A percentile compares a stretch with the other conserved stretches of the same genome.
Evolutionary conservation across 64 coral and sea anemone species (phyloP).

Genomic region (Montipora efflorescens): DNA sequence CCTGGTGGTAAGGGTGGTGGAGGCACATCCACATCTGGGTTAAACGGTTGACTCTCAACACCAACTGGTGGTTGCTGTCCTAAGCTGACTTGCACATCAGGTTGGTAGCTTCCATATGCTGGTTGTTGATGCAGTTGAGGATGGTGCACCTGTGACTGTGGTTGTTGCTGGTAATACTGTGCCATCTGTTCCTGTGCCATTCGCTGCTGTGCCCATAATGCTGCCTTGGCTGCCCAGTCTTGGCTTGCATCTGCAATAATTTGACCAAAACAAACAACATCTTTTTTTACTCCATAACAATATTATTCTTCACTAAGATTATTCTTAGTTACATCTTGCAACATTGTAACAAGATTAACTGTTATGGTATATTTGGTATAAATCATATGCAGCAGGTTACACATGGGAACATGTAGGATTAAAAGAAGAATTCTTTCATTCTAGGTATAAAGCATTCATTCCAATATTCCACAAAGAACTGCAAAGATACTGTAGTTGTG

Average conservation of each 20-base stretch:
- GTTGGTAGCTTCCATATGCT: constrained; percentile 19
- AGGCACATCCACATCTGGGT: constrained; percentile 50
- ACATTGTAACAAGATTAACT: no score
- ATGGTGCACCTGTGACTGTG: constrained; percentile 37
- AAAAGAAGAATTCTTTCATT: no score
- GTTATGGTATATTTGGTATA: no score
- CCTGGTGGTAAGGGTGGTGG: constrained; percentile 87
- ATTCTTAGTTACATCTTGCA: no score
- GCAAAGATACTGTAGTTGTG: no score
- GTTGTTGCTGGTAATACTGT: constrained; percentile 82
- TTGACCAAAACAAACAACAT: no score
- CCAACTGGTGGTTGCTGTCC: constrained; percentile 28
- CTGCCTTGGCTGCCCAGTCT: constrained; percentile 94
- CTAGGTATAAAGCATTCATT: no score
- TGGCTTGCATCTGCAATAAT: constrained; percentile 73
- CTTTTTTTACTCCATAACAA: no score
- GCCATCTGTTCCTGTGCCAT: constrained; percentile 84
- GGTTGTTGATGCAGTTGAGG: constrained; percentile 57
- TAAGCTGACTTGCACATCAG: background rate
- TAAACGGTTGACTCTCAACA: constrained; percentile 27
- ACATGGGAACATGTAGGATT: no score
- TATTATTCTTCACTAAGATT: no score
- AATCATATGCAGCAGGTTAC: no score
- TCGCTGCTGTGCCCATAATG: constrained; percentile 95
- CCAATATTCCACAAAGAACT: no score